phyloP scores from a whole-genome alignment of 2,797 vertebrate genomes.

The Ammospiza maritima region DNA sequence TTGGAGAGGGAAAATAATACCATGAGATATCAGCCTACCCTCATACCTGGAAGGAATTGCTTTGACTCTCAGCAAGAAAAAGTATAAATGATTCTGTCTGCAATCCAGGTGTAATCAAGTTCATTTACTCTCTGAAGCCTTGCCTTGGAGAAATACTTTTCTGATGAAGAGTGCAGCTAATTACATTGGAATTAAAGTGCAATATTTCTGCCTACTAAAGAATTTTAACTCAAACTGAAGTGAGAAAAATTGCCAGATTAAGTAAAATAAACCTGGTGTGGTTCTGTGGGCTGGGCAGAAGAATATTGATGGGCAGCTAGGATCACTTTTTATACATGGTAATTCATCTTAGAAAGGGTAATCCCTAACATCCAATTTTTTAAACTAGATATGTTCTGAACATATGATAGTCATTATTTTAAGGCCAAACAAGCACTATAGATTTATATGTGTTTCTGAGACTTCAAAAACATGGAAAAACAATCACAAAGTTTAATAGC shows the following conservation, averaged over 20 bases:
- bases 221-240: background rate
- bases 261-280: background rate
- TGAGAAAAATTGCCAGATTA: background rate
- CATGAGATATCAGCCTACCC: background rate
- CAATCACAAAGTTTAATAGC: background rate
- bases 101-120: background rate
- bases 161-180: background rate
- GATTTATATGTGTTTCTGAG: background rate
- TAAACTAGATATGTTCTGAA: background rate
- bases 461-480: background rate
- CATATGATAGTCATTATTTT: background rate
- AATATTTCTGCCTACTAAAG: background rate
- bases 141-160: background rate
- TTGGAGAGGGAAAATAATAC: background rate
- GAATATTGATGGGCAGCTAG: background rate
- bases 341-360: background rate
- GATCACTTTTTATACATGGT: background rate
- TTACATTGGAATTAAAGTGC: background rate
- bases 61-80: background rate
- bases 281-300: background rate
- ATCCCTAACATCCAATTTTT: background rate
- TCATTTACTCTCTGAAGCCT: background rate
- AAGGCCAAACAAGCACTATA: background rate
- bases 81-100: background rate
- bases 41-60: background rate